A percentile compares a stretch with the other conserved stretches of the same genome.
Evolutionary conservation across 2,113 vertebrate species (phyloP).

Genomic region (Eidolon helvum): DNA sequence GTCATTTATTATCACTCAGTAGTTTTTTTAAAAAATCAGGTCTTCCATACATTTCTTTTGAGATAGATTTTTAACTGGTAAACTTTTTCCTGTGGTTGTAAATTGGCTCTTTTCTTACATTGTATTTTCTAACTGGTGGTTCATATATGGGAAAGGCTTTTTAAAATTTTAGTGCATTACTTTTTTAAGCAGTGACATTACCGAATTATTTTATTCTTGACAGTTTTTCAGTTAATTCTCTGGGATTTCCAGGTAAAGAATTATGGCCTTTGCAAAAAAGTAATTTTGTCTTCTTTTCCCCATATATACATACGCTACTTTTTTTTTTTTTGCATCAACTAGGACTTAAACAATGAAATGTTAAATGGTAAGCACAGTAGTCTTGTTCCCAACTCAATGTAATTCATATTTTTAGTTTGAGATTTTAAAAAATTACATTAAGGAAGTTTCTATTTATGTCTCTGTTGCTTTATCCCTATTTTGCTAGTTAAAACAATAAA

Average conservation of each 20-base stretch:
- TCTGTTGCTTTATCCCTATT: neutral
- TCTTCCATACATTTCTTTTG: neutral
- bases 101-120: neutral
- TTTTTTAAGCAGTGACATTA: neutral
- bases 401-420: constrained; percentile 31
- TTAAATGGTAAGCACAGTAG: neutral
- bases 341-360: constrained; percentile 18
- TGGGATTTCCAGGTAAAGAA: neutral
- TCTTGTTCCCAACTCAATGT: neutral
- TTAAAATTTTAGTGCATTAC: constrained; percentile 4
- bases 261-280: neutral
- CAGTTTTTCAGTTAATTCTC: neutral
- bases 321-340: neutral
- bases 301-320: neutral
- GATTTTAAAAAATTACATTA: constrained; percentile 8
- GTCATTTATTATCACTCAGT: neutral
- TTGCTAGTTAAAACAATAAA: constrained; percentile 18
- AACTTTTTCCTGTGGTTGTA: neutral
- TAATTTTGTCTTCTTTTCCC: neutral
- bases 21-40: neutral
- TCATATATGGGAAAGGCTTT: neutral
- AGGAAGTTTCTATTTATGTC: neutral
- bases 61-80: neutral
- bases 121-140: neutral
- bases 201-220: neutral